phyloP scores from a whole-genome alignment of 2,888 invertebrate genomes.

The Molorchus minor region DNA sequence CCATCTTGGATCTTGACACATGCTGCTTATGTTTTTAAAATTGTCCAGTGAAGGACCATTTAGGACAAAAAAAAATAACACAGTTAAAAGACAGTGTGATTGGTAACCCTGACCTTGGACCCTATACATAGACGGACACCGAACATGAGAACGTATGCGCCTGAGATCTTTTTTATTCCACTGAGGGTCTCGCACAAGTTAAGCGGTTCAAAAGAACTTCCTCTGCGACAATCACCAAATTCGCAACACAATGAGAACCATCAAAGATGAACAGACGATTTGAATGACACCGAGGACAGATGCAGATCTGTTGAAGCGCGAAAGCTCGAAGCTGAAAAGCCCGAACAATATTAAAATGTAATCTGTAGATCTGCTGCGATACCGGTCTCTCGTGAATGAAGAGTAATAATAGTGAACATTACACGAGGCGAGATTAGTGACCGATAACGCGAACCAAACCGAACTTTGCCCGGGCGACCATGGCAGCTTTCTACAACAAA shows the following conservation, averaged over 20 bases:
- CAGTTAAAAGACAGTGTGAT: too few relatives aligned
- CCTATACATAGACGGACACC: too few relatives aligned
- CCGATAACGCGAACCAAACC: conserved; percentile 28
- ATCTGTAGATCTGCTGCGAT: conserved; percentile 48
- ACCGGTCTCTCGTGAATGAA: conserved; percentile 47
- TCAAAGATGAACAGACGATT: conserved; percentile 34
- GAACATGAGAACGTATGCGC: too few relatives aligned
- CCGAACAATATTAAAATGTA: conserved; percentile 49
- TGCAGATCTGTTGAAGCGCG: conserved; percentile 47
- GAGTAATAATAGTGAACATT: conserved; percentile 50
- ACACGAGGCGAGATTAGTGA: conserved; percentile 43
- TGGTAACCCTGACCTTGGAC: too few relatives aligned
- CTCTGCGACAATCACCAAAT: conserved; percentile 34
- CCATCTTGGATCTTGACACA: too few relatives aligned
- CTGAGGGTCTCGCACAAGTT: too few relatives aligned
- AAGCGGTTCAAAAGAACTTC: conserved; percentile 22
- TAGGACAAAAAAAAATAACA: too few relatives aligned
- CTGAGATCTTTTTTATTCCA: too few relatives aligned
- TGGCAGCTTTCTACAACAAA: conserved; percentile 32
- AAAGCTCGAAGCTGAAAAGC: conserved; percentile 44
- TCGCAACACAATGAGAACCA: conserved; percentile 32
- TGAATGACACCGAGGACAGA: conserved; percentile 40
- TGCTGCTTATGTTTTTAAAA: too few relatives aligned
- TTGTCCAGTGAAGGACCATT: too few relatives aligned
- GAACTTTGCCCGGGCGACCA: conserved; percentile 19